Base-by-base conservation (phyloP, 2,888 invertebrate species). In the Mechanitis messenoides region DNA sequence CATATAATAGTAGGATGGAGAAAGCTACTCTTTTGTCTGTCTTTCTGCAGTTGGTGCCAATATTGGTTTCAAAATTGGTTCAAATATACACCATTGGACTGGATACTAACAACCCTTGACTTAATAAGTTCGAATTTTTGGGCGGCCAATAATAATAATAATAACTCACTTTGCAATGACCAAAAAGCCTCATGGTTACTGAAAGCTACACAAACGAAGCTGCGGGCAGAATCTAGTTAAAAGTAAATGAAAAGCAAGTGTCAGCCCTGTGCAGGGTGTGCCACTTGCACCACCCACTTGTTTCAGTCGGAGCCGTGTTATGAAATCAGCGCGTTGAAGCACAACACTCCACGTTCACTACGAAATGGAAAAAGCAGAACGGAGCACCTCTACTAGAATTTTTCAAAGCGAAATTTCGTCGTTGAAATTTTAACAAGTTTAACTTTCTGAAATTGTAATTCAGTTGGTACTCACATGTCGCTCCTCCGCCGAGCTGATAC, bases 241-340 rank as follows among this genome's bases (percentile, higher is more conserved):
- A 38, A 38, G 4, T 6, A 38, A 38, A 28, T 28, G 20, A 28
- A 47, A 6, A 3, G 35, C 45, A 7, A 47, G 55, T 45, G 68
- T 61, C 74, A 81, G 66, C 75, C 79, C 80, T 79, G 71, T 54
- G 62, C 66, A 76, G 76, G 83, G 78, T 80, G 83, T 75, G 79
- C 79, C 82, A 84, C 83, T 85, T 84, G 83, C 85, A 79, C 87
- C 87, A 83, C 89, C 88, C 87, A 86, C 89, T 88, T 87, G 86
- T 86, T 85, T 79, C 85, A 84, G 82, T 77, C 82, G 78, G 83
- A 78, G 79, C 80, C 81, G 82, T 85, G 88, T 89, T 88, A 88
- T 90, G 89, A 90, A 90, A 90, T 90, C 89, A 89, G 85, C 89
- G 89, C 87, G 89, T 87, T 87, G 83, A 84, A 87, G 88, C 87